A percentile compares a stretch with the other conserved stretches of the same genome.
These are phyloP conservation scores for Oostethus manadensis DNA, from an alignment of 2,113 vertebrate genomes.

Conservation along the genomic window DNA sequence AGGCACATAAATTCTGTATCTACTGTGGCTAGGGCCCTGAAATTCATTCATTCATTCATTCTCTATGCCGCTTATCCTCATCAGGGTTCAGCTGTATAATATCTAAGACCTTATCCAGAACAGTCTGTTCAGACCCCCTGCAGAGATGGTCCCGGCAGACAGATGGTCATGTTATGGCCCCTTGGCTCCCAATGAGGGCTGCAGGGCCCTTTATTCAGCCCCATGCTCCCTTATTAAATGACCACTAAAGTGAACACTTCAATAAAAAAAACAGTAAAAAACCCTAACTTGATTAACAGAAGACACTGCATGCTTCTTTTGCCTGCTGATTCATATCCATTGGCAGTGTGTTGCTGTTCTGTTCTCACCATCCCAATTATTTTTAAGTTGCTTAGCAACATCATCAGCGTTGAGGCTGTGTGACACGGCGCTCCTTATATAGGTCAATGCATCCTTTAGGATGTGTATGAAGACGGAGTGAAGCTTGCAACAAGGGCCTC, in stretches of 20 bases:
- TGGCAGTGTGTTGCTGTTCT: conserved; percentile 34
- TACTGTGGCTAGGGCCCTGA: conserved; percentile 11
- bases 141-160: conserved; percentile 45
- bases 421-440: conserved; percentile 30
- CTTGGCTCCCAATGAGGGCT: conserved; percentile 32
- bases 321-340: conserved; percentile 19
- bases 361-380: conserved; percentile 55
- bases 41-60: no score
- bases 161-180: conserved; percentile 61
- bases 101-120: conserved; percentile 37
- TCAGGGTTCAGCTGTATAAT: conserved; percentile 47
- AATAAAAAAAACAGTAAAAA: background rate
- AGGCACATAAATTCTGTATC: no score
- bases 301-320: conserved; percentile 13
- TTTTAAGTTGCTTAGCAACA: conserved; percentile 76
- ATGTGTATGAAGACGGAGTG: background rate
- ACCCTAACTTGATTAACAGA: background rate
- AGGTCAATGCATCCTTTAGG: background rate
- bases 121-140: conserved; percentile 54
- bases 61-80: no score
- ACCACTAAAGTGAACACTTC: background rate
- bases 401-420: conserved; percentile 33
- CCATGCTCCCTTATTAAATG: background rate
- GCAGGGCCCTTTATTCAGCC: conserved; percentile 28
- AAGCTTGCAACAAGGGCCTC: background rate